Evolutionary conservation across 2,888 invertebrate species (phyloP).

Genomic region (Taenaris catops): DNA sequence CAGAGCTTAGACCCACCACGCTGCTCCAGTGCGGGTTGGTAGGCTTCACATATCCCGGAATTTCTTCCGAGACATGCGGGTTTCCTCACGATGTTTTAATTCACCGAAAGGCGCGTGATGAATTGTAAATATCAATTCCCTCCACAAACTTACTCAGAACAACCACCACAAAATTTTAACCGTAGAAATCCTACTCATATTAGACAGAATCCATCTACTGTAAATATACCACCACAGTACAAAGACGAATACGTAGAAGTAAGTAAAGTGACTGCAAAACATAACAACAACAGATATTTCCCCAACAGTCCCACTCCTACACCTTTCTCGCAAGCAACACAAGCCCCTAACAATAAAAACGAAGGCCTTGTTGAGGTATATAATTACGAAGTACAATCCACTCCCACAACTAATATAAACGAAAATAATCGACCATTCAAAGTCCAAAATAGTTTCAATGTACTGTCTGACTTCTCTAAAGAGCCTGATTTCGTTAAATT

Average conservation of each 20-base stretch:
- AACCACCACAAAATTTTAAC: conserved; percentile 39
- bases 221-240: conserved; percentile 56
- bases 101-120: too few species aligned
- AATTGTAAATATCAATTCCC: too few species aligned
- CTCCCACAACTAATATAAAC: conserved; percentile 45
- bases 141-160: conserved; percentile 39
- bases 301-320: conserved; percentile 44
- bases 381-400: conserved; percentile 64
- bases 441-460: conserved; percentile 56
- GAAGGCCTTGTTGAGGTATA: conserved; percentile 65
- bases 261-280: conserved; percentile 60
- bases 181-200: conserved; percentile 37
- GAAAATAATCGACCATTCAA: conserved; percentile 55
- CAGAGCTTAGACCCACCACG: conserved; percentile 32
- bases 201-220: conserved; percentile 32
- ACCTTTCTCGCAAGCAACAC: conserved; percentile 43
- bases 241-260: conserved; percentile 73
- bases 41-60: too few species aligned
- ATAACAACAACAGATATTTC: conserved; percentile 39
- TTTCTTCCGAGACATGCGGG: too few species aligned
- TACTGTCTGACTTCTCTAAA: conserved; percentile 40
- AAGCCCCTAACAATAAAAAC: conserved; percentile 54
- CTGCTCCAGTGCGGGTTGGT: too few species aligned
- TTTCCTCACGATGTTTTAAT: too few species aligned
- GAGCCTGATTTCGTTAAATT: conserved; percentile 48